Conservation (phyloP, 2,797 vertebrate genomes). For the Poeciliopsis presidionis region DNA sequence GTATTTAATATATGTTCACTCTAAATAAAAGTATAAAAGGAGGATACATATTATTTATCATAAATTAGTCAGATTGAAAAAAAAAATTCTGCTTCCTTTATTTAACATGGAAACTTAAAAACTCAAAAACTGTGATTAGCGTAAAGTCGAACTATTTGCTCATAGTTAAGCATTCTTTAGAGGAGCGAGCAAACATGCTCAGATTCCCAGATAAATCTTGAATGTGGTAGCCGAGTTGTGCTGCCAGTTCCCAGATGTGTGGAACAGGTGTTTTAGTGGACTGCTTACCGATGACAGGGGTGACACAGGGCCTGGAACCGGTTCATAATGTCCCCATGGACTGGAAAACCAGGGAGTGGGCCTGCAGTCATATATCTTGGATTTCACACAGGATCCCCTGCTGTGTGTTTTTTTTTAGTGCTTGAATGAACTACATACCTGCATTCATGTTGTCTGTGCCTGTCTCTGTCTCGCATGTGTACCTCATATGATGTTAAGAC, state of each 20-base stretch:
- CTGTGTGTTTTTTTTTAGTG: constrained; percentile 25
- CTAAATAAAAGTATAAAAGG: not conserved
- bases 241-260: constrained; percentile 53
- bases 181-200: not conserved
- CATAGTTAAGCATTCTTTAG: not conserved
- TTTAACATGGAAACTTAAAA: not conserved
- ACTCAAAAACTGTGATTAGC: not conserved
- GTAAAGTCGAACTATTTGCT: not conserved
- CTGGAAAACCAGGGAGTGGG: constrained; percentile 57
- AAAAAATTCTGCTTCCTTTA: not conserved
- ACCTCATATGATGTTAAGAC: not conserved
- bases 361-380: constrained; percentile 60
- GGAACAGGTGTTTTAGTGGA: constrained; percentile 73
- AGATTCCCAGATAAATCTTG: not conserved
- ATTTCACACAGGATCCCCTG: constrained; percentile 53
- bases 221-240: constrained; percentile 38
- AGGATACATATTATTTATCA: not conserved
- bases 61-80: not conserved
- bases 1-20: not conserved
- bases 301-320: constrained; percentile 58
- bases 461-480: not conserved
- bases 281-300: constrained; percentile 59
- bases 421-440: constrained; percentile 33
- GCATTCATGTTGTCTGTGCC: constrained; percentile 19
- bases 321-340: constrained; percentile 57